These are phyloP conservation scores for Schrankia costaestrigalis DNA, from an alignment of 2,888 invertebrate species.

Conservation along the genomic window DNA sequence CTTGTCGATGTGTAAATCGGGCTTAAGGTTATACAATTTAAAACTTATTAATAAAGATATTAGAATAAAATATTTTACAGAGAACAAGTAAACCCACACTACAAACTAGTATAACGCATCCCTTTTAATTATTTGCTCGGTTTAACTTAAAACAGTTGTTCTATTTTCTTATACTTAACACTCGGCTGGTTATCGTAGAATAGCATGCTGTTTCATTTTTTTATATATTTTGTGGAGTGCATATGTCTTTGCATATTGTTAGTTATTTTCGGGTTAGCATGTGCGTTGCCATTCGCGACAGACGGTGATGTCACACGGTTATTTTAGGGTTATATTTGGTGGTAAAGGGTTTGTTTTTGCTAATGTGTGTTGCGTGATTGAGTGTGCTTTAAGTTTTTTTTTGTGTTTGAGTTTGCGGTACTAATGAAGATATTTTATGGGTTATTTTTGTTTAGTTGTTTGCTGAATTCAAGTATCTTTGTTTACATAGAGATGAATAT, in stretches of 20 bases:
- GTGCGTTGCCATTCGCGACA: conserved; percentile 68
- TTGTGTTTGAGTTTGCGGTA: no score
- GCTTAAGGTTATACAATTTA: no score
- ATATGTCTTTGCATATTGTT: conserved; percentile 55
- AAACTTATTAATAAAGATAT: no score
- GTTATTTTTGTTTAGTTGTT: no score
- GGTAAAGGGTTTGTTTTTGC: conserved; percentile 59
- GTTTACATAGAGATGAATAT: no score
- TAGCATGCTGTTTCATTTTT: conserved; percentile 23
- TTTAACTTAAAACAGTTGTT: conserved; percentile 44
- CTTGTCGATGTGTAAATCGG: no score
- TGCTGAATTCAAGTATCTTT: no score
- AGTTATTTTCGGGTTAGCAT: conserved; percentile 73
- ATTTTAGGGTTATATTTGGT: conserved; percentile 57
- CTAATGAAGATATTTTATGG: no score
- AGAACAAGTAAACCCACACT: conserved; percentile 11
- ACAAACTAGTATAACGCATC: conserved; percentile 21
- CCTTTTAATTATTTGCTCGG: conserved; percentile 52
- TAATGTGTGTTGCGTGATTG: conserved; percentile 31
- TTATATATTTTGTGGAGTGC: conserved; percentile 22
- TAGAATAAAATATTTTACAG: no score
- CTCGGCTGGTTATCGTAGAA: conserved; percentile 50
- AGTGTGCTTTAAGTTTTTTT: conserved; percentile 18
- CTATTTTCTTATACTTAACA: conserved; percentile 50
- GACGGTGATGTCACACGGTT: conserved; percentile 71